Evolutionary conservation across 1,140 invertebrate species (phyloP).

Genomic region (Cecropterus lyciades): DNA sequence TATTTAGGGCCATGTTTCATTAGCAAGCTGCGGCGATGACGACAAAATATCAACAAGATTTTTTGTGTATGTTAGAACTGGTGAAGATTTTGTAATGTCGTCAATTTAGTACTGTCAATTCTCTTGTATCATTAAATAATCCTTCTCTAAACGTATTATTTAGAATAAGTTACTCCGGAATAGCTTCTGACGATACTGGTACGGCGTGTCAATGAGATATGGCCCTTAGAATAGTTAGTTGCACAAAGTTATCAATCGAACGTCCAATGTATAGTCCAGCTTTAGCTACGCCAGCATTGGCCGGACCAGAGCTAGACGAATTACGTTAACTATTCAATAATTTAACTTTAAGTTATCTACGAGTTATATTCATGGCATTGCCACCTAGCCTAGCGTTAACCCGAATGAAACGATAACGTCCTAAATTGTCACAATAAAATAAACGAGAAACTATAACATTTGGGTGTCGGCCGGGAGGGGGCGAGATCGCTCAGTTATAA

Average conservation of each 20-base stretch:
- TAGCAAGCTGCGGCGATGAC: not conserved
- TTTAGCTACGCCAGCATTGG: constrained; percentile 36
- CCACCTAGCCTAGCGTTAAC: constrained; percentile 80
- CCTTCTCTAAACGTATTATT: too few species aligned
- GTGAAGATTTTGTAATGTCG: too few species aligned
- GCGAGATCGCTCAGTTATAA: constrained; percentile 23
- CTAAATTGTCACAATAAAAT: constrained; percentile 79
- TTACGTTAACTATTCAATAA: constrained; percentile 63
- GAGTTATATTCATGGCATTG: constrained; percentile 68
- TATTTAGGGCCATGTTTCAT: not conserved
- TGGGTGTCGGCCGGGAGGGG: constrained; percentile 17
- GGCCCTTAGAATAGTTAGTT: constrained; percentile 27
- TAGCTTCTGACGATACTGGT: not conserved
- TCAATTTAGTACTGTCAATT: too few species aligned
- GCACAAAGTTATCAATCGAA: constrained; percentile 24
- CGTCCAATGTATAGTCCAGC: constrained; percentile 24
- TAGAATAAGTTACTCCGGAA: too few species aligned
- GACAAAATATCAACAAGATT: not conserved
- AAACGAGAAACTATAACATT: constrained; percentile 75
- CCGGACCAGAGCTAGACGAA: constrained; percentile 43
- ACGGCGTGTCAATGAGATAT: not conserved
- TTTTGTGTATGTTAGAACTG: too few species aligned
- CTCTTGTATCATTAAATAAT: too few species aligned
- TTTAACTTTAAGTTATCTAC: constrained; percentile 71
- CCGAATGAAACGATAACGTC: constrained; percentile 73